These are phyloP conservation scores for Hyalella azteca DNA, from an alignment of 2,888 invertebrate species.

Conservation along the genomic window DNA sequence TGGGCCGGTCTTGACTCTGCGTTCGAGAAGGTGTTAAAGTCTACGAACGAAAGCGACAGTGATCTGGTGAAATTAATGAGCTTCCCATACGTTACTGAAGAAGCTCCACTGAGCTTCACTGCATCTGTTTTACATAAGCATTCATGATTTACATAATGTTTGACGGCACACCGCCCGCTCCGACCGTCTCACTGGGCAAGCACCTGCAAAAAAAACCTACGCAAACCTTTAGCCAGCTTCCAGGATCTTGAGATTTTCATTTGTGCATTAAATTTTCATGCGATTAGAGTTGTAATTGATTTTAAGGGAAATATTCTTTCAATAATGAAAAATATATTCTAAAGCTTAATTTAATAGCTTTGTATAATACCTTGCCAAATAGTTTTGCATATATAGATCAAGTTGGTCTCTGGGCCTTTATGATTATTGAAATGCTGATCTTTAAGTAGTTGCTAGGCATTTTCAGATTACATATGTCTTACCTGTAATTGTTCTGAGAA, in stretches of 20 bases:
- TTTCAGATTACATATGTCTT: too few species aligned
- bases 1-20: too few species aligned
- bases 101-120: constrained; percentile 1
- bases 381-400: too few species aligned
- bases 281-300: background rate
- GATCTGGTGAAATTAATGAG: constrained; percentile 9
- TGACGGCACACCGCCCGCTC: background rate
- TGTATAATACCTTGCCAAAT: too few species aligned
- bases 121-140: constrained; percentile 22
- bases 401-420: too few species aligned
- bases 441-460: too few species aligned
- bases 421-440: too few species aligned
- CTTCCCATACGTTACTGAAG: constrained; percentile 1
- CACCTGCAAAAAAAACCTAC: too few species aligned
- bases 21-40: background rate
- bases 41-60: constrained; percentile 24
- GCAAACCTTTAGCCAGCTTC: background rate
- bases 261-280: background rate
- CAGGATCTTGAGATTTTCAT: background rate
- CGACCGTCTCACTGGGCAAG: too few species aligned
- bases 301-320: background rate
- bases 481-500: too few species aligned
- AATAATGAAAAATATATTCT: too few species aligned
- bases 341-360: too few species aligned
- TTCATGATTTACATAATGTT: constrained; percentile 26